These are phyloP conservation scores for Diploscapter pachys DNA, from an alignment of 1,140 invertebrate species.

Conservation along the genomic window DNA sequence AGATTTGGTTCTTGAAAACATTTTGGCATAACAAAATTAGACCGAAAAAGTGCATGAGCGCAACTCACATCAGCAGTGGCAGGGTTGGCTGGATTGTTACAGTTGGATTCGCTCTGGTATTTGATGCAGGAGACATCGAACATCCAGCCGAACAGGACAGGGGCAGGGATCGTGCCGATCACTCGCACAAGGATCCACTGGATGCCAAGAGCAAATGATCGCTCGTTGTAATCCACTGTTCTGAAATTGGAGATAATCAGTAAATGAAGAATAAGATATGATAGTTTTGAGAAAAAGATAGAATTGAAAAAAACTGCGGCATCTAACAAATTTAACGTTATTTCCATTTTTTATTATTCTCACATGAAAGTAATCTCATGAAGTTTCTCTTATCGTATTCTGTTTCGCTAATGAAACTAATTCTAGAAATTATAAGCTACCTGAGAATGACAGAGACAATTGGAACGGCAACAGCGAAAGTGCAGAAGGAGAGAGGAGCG, in stretches of 20 bases:
- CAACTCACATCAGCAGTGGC: no score
- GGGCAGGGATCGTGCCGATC: conserved; percentile 57
- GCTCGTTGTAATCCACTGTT: conserved; percentile 57
- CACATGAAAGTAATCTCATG: no score
- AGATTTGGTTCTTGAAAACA: not conserved
- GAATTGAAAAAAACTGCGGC: no score
- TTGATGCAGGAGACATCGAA: conserved; percentile 58
- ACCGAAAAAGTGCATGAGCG: no score
- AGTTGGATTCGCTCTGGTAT: conserved; percentile 48
- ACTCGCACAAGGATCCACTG: conserved; percentile 58
- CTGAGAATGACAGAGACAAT: conserved; percentile 57
- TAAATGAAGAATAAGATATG: not conserved
- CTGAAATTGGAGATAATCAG: conserved; percentile 32
- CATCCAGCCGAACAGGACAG: conserved; percentile 58
- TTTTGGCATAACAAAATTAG: no score
- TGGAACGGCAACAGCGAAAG: conserved; percentile 56
- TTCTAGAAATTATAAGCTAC: conserved; percentile 9
- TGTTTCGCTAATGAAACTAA: conserved; percentile 11
- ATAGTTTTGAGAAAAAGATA: no score
- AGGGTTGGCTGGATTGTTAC: no score
- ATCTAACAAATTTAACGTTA: no score
- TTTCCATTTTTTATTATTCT: no score
- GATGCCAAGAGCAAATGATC: conserved; percentile 57
- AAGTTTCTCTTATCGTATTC: not conserved
- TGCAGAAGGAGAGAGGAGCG: conserved; percentile 58